phyloP scores from a whole-genome alignment of 1,140 invertebrate genomes.

The Chironomus tepperi region DNA sequence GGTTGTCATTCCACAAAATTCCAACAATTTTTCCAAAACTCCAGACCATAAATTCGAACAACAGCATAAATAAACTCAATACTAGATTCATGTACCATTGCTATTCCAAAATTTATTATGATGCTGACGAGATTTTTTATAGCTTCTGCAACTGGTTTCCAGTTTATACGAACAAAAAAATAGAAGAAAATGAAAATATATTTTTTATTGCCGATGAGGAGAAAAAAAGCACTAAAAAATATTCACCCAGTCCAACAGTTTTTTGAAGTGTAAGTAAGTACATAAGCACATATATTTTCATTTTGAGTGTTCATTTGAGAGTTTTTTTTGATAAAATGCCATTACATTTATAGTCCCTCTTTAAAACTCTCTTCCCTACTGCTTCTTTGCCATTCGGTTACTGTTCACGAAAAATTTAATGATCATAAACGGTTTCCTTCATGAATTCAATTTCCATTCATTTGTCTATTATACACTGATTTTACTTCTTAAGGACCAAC shows the following conservation, averaged over 20 bases:
- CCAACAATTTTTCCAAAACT: background rate
- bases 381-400: background rate
- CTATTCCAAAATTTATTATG: conserved; percentile 2
- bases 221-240: conserved; percentile 17
- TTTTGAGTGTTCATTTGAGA: conserved; percentile 9
- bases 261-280: background rate
- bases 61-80: background rate
- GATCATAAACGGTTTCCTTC: conserved; percentile 3
- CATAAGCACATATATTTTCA: background rate
- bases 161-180: background rate
- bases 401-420: background rate
- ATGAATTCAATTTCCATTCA: conserved; percentile 13
- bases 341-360: background rate
- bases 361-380: background rate
- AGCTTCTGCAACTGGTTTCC: conserved; percentile 11
- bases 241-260: background rate
- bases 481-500: background rate
- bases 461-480: background rate
- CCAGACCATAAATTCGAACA: background rate
- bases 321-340: conserved; percentile 10
- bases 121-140: conserved; percentile 20
- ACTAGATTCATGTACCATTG: background rate
- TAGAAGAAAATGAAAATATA: background rate
- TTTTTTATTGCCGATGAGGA: background rate
- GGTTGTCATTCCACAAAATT: too few species aligned